Conservation (phyloP, 2,797 vertebrate species). For the Sebastes matsubarae region DNA sequence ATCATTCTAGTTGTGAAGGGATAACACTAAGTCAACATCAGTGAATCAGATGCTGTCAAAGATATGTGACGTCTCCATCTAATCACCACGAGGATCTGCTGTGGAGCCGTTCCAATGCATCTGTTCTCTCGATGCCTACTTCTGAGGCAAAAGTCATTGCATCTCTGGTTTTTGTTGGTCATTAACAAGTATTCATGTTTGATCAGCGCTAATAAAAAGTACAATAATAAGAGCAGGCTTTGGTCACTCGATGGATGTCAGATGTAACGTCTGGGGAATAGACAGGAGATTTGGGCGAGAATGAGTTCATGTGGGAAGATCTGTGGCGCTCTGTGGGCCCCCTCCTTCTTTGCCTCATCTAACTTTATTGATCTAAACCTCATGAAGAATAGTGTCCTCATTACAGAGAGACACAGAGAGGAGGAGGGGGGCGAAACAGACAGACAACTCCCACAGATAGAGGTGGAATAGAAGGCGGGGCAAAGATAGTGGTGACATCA, state of each 20-base stretch:
- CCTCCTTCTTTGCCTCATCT: slow-evolving; percentile 47
- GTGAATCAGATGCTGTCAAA: slow-evolving; percentile 62
- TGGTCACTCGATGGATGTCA: slow-evolving; percentile 53
- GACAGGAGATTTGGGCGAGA: slow-evolving; percentile 42
- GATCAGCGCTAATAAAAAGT: slow-evolving; percentile 69
- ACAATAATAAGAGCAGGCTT: slow-evolving; percentile 46
- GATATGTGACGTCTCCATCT: slow-evolving; percentile 54
- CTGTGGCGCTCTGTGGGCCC: slow-evolving; percentile 11
- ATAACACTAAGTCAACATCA: slow-evolving; percentile 67
- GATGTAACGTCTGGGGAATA: slow-evolving; percentile 53
- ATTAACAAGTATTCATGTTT: slow-evolving; percentile 70
- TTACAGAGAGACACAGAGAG: slow-evolving; percentile 2
- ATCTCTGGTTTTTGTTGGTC: slow-evolving; percentile 62
- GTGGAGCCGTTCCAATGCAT: slow-evolving; percentile 54
- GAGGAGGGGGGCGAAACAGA: not conserved
- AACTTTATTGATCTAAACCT: slow-evolving; percentile 63
- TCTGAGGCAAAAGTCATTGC: slow-evolving; percentile 45
- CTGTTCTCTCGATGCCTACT: slow-evolving; percentile 47
- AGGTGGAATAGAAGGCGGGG: slow-evolving; percentile 20
- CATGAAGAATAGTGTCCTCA: slow-evolving; percentile 41
- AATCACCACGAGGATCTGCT: slow-evolving; percentile 53
- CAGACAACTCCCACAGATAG: slow-evolving; percentile 28
- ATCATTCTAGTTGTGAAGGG: slow-evolving; percentile 55
- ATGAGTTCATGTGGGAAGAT: slow-evolving; percentile 69
- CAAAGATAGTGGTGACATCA: slow-evolving; percentile 42